These are phyloP conservation scores for Periplaneta americana DNA, from an alignment of 1,140 invertebrate species.

Conservation along the genomic window DNA sequence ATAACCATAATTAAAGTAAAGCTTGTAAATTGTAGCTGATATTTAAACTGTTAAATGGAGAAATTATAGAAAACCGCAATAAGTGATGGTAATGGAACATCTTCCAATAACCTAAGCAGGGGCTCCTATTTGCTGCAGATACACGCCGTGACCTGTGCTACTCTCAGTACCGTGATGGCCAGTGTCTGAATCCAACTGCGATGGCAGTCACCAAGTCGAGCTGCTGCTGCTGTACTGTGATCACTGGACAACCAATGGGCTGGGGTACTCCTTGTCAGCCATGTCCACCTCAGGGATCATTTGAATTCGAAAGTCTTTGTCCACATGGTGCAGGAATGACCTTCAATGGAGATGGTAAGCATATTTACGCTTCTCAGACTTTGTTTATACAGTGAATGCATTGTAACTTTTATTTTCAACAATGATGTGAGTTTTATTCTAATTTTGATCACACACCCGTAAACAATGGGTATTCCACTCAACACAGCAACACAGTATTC, in stretches of 20 bases:
- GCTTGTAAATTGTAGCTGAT: no score
- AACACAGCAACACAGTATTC: no score
- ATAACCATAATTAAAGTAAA: no score
- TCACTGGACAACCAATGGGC: conserved; percentile 61
- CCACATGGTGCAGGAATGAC: conserved; percentile 75
- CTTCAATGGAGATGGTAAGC: conserved; percentile 52
- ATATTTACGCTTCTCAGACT: no score
- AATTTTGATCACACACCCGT: no score
- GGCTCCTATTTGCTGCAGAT: conserved; percentile 44
- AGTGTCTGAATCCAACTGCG: conserved; percentile 69
- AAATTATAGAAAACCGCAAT: background rate
- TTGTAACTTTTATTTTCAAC: no score
- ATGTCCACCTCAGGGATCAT: conserved; percentile 64
- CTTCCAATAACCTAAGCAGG: background rate
- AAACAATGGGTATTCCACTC: no score
- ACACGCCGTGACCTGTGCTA: conserved; percentile 78
- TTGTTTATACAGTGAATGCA: no score
- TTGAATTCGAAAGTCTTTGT: conserved; percentile 70
- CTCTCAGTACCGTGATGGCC: conserved; percentile 68
- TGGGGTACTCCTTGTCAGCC: conserved; percentile 79
- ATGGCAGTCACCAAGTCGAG: conserved; percentile 75
- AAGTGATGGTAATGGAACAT: background rate
- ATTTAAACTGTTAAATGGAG: background rate
- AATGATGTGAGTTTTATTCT: no score
- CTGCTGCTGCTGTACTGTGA: conserved; percentile 79